Evolutionary conservation across 2,888 invertebrate genomes (phyloP).

Genomic region (Conomelus anceps): DNA sequence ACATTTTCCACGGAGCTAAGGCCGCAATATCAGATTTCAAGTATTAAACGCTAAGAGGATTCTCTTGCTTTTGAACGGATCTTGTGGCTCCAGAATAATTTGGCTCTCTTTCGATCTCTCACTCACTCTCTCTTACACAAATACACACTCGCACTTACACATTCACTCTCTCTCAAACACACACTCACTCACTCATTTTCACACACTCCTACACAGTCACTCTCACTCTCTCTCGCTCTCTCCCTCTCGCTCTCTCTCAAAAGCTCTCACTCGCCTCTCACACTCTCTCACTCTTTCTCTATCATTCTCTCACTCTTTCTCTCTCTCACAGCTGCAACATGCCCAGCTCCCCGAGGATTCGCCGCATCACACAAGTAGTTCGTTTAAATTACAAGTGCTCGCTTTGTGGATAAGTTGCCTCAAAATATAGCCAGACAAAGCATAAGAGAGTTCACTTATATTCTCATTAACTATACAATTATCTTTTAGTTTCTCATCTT

Average conservation of each 20-base stretch:
- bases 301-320: neutral
- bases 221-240: neutral
- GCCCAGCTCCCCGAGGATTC: neutral
- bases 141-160: too few relatives aligned
- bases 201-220: neutral
- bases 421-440: neutral
- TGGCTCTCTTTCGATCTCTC: neutral
- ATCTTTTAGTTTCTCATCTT: neutral
- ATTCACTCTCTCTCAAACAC: neutral
- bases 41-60: neutral
- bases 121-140: too few relatives aligned
- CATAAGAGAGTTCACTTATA: neutral
- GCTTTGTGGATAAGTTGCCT: neutral
- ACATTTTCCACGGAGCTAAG: neutral
- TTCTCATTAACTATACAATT: neutral
- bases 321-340: too few relatives aligned
- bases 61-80: neutral
- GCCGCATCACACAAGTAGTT: neutral
- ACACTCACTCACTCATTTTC: neutral
- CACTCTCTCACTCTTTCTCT: neutral
- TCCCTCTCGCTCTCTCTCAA: too few relatives aligned
- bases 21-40: neutral
- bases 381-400: neutral
- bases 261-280: too few relatives aligned
- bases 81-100: neutral